Percentiles rank a stretch among this genome's conserved stretches.
Conservation (phyloP, 2,113 vertebrate species). For the Noctilio leporinus region DNA sequence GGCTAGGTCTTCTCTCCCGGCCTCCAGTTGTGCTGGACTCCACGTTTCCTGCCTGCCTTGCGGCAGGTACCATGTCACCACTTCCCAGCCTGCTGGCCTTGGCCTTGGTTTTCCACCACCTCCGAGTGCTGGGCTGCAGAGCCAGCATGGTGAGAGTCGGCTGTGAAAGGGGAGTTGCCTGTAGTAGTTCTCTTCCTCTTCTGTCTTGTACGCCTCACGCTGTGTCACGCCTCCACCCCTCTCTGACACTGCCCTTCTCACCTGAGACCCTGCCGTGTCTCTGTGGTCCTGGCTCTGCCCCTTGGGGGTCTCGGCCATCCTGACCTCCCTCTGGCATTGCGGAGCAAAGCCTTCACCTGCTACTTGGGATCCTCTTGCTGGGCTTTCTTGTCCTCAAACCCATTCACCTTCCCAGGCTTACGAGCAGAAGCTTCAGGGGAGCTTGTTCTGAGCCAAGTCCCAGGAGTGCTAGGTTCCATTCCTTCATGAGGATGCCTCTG, state of each 20-base stretch:
- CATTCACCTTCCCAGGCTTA: background rate
- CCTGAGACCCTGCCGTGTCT: background rate
- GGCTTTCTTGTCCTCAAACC: background rate
- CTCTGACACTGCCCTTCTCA: background rate
- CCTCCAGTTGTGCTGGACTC: conserved; percentile 75
- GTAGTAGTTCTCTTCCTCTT: background rate
- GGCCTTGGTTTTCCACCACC: conserved; percentile 51
- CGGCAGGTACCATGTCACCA: conserved; percentile 36
- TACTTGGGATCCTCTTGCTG: background rate
- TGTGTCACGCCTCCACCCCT: background rate
- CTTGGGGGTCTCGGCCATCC: background rate
- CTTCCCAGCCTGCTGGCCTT: conserved; percentile 41
- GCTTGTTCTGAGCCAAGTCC: background rate
- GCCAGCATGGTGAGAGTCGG: background rate
- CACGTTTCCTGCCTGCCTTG: conserved; percentile 63
- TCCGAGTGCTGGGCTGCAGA: background rate
- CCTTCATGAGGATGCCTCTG: background rate
- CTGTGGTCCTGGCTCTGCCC: background rate
- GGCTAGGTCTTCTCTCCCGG: conserved; percentile 70
- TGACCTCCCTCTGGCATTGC: background rate
- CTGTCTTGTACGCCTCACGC: background rate
- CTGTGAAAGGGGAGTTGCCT: background rate
- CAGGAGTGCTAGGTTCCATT: background rate
- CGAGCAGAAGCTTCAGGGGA: background rate
- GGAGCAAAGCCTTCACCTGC: background rate